Conservation (phyloP, 2,888 invertebrate genomes). For the Parnassius apollo region DNA sequence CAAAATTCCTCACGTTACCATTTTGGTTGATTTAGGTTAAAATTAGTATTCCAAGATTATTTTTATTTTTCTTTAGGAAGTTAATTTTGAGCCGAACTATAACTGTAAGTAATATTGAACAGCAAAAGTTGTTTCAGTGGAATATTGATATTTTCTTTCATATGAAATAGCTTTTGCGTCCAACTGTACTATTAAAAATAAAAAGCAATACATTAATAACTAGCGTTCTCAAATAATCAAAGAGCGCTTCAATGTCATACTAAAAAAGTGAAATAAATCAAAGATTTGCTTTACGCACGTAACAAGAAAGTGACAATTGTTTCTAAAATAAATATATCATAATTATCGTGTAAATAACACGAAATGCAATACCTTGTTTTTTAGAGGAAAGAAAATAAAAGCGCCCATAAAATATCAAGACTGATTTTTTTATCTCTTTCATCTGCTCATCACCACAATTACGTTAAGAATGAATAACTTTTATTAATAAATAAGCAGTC, state of each 20-base stretch:
- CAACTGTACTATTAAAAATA: conserved; percentile 6
- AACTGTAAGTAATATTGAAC: conserved; percentile 1
- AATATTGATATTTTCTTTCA: background rate
- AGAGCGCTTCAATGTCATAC: conserved; percentile 8
- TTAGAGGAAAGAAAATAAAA: conserved; percentile 15
- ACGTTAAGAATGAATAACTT: no score
- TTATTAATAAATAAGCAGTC: no score
- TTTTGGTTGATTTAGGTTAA: conserved; percentile 24
- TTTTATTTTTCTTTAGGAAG: conserved; percentile 10
- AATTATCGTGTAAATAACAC: background rate
- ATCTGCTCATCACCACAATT: no score
- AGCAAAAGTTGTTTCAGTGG: conserved; percentile 4
- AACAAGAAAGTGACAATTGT: background rate
- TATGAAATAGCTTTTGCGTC: conserved; percentile 10
- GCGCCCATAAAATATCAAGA: background rate
- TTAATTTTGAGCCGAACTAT: conserved; percentile 8
- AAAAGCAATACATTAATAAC: conserved; percentile 11
- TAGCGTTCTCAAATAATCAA: conserved; percentile 12
- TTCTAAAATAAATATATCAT: background rate
- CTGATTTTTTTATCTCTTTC: background rate
- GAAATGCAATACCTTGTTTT: background rate
- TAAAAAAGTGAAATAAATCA: background rate
- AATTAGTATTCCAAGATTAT: conserved; percentile 19
- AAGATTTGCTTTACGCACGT: background rate
- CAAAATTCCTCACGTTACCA: conserved; percentile 36